Conservation (phyloP, 2,113 vertebrate species). For the Aix galericulata region DNA sequence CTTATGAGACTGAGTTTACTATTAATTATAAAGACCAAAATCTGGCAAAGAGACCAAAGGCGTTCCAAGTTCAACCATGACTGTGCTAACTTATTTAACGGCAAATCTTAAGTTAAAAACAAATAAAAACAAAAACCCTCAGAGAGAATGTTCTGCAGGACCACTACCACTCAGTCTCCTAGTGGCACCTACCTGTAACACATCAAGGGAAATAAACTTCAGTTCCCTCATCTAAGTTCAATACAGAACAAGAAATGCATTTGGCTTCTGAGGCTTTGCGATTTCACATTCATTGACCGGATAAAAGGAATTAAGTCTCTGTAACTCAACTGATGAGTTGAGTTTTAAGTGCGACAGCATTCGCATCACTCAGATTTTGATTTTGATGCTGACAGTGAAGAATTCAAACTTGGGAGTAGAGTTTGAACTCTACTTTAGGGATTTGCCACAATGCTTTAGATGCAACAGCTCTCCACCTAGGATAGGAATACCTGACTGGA, state of each 20-base stretch:
- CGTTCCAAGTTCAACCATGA: not conserved
- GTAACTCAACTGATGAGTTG: not conserved
- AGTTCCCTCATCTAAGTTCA: not conserved
- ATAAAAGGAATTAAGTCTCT: not conserved
- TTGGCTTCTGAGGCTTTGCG: not conserved
- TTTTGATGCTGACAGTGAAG: not conserved
- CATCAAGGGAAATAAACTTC: not conserved
- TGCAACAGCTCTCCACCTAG: not conserved
- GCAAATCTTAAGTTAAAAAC: not conserved
- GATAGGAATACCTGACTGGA: not conserved
- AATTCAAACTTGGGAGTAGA: not conserved
- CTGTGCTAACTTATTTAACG: not conserved
- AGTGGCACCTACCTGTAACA: not conserved
- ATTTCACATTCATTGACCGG: not conserved
- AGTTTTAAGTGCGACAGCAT: not conserved
- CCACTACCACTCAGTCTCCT: not conserved
- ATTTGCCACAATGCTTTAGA: not conserved
- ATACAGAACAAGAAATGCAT: not conserved
- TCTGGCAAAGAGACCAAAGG: not conserved
- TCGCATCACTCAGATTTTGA: fast-evolving
- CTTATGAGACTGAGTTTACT: not conserved
- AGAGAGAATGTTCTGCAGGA: not conserved
- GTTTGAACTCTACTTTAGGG: not conserved
- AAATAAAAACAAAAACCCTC: too few species aligned
- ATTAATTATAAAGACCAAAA: not conserved